Conservation (phyloP, 2,797 vertebrate species). For the Dromococcyx pavoninus region DNA sequence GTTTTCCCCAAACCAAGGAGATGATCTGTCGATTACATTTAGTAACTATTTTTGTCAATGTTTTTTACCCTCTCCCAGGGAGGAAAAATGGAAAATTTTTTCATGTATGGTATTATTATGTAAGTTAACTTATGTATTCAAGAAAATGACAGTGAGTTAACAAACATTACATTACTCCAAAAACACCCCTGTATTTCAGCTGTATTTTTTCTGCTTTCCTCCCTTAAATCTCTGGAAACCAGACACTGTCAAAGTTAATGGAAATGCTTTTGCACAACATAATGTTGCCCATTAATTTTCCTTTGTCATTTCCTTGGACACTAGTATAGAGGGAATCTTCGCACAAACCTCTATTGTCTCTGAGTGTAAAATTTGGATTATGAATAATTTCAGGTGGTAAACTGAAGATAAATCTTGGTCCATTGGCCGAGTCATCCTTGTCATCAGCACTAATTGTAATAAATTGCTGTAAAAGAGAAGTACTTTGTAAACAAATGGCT, state of each 20-base stretch:
- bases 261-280: neutral
- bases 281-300: neutral
- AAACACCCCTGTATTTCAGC: neutral
- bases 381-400: constrained; percentile 89
- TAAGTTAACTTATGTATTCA: neutral
- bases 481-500: constrained; percentile 46
- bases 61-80: neutral
- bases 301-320: constrained; percentile 13
- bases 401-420: constrained; percentile 92
- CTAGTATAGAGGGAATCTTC: neutral
- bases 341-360: constrained; percentile 91
- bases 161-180: neutral
- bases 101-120: neutral
- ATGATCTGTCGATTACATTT: neutral
- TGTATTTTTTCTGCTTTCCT: neutral
- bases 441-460: constrained; percentile 92
- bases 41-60: neutral
- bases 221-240: neutral
- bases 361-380: constrained; percentile 95
- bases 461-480: constrained; percentile 85
- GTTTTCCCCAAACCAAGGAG: neutral
- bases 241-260: neutral
- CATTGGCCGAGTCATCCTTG: constrained; percentile 92
- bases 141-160: neutral
- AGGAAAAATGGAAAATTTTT: neutral